Base-by-base conservation (phyloP, 2,888 invertebrate species). In the Zootermopsis nevadensis region DNA sequence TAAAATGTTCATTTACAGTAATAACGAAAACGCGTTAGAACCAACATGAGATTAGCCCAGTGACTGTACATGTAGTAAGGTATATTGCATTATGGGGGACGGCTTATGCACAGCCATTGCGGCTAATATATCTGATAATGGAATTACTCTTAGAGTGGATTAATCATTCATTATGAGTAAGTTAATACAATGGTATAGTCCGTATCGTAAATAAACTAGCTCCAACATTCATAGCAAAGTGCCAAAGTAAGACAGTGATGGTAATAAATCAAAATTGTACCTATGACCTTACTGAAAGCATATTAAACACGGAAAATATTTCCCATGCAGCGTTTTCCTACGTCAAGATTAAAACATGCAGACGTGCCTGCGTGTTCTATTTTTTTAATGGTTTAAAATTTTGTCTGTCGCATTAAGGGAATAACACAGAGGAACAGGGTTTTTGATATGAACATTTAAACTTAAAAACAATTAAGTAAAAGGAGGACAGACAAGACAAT, bases 71-170 rank as follows among this genome's bases (percentile, higher is more conserved):
- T 53, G 4, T 53, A 53, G 8, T 53, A n/a, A n/a, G n/a, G n/a
- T n/a, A 15, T 15, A 53, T 15, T 53, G 53, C 53, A 53, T 53
- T 53, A 53, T 24, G 53, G 24, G 53, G 7, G 19, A 24, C 53
- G 53, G 53, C 53, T 53, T 53, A 53, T 19, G 53, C 53, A 24
- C 22, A 24, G 53, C 15, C 53, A 53, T 10, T 22, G 53, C 24
- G 67, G n/a, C n/a, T 67, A 27, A 67, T 67, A 67, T 67, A 67
- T 8, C 27, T 31, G 30, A 67, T 30, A 27, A 67, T 67, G 67
- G 31, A 67, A 67, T 31, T 67, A 67, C 67, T 4, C 67, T 30
- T 31, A 67, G 67, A 67, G 53, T 67, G 67, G 67, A 67, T 67
- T 67, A 67, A 31, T 67, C 67, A 31, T 67, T 67, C 67, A 67